Evolutionary conservation across 1,140 invertebrate species (phyloP).

Genomic region (Camponotus floridanus): DNA sequence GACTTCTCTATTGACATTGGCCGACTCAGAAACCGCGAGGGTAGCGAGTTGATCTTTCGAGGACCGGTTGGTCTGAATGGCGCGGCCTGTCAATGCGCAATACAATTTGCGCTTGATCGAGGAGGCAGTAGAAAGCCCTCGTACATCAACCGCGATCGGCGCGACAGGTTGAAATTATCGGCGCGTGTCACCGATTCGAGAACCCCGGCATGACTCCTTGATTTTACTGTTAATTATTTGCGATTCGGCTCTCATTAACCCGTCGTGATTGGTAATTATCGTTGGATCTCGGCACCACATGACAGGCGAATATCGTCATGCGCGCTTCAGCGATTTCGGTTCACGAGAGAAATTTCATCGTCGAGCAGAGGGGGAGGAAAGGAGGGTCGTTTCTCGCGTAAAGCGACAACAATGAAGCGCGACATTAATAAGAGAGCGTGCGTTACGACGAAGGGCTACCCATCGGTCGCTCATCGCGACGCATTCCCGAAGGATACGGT

Average conservation of each 20-base stretch:
- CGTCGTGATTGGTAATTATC: conserved; percentile 26
- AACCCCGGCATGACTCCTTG: background rate
- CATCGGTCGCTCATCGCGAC: background rate
- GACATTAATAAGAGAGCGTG: conserved; percentile 35
- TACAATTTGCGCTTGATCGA: conserved; percentile 66
- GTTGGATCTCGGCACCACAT: background rate
- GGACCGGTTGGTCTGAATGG: conserved; percentile 54
- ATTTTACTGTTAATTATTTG: conserved; percentile 56
- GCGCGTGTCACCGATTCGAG: conserved; percentile 38
- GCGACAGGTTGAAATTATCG: conserved; percentile 61
- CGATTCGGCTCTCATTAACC: conserved; percentile 45
- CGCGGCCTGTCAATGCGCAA: conserved; percentile 52
- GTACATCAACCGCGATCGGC: conserved; percentile 55
- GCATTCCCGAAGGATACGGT: conserved; percentile 43
- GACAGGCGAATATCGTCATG: background rate
- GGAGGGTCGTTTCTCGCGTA: background rate
- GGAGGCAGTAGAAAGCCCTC: conserved; percentile 60
- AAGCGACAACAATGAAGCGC: conserved; percentile 30
- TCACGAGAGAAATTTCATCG: background rate
- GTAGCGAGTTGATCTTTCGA: conserved; percentile 53
- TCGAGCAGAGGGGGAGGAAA: background rate
- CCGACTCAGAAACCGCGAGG: conserved; percentile 1
- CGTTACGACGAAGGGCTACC: too few species aligned
- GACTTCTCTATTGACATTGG: conserved; percentile 20
- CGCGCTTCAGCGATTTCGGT: background rate